Percentiles rank a stretch among this genome's conserved stretches.
Conservation (phyloP, 2,797 vertebrate genomes). For the Muscicapa striata region DNA sequence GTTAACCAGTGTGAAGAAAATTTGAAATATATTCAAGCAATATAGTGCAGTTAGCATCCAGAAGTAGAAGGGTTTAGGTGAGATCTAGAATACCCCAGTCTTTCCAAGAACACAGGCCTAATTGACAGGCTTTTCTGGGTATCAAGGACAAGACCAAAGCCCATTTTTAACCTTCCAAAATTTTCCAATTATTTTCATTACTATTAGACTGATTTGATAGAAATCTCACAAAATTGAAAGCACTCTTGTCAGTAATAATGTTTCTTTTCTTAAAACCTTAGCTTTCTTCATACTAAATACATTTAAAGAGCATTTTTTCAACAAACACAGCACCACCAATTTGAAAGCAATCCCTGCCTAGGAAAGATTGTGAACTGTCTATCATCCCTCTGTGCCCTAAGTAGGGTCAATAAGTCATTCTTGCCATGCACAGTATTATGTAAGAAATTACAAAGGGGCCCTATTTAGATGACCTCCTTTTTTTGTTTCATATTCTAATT, state of each 20-base stretch:
- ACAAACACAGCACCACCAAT: background rate
- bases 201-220: background rate
- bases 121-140: background rate
- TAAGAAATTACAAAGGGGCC: background rate
- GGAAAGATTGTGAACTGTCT: background rate
- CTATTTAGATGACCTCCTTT: background rate
- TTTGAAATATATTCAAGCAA: background rate
- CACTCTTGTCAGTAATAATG: background rate
- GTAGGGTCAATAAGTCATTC: background rate
- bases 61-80: background rate
- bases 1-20: background rate
- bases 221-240: background rate
- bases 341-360: background rate
- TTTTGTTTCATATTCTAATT: constrained; percentile 28
- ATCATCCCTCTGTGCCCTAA: background rate
- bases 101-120: background rate
- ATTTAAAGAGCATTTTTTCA: background rate
- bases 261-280: background rate
- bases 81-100: background rate
- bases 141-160: background rate
- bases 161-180: background rate
- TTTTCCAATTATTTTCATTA: background rate
- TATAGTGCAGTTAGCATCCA: background rate
- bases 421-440: background rate
- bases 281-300: background rate